Base-by-base conservation (phyloP, 1,140 invertebrate species). In the Sipha flava region DNA sequence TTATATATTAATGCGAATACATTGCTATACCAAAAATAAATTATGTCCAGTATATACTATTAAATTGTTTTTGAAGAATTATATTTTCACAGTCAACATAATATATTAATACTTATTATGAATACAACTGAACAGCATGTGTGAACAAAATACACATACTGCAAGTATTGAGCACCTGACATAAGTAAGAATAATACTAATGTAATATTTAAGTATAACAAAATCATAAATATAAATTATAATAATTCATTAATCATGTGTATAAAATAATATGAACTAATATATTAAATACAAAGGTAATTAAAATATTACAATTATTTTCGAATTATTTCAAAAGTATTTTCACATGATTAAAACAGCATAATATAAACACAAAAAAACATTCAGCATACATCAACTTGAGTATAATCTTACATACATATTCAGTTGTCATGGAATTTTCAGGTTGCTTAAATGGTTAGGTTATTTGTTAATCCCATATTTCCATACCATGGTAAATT, bases 141-240 rank as follows among this genome's bases (percentile, higher is more conserved):
- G 29, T 37, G 37, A 23, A 54, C 21, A 66, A 66, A 66, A 43
- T n/a, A 66, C 21, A 66, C 5, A 26, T 23, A 66, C 21, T 66
- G 64, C n/a, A 31, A 64, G n/a, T 66, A 66, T 43, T 66, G 64
- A 66, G 64, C 34, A 66, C 64, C 64, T 40, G 64, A 43, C 14
- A 23, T 66, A 12, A 54, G 21, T 66, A 26, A 40, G 26, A 43
- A 66, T 37, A 66, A 66, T 66, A 40, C 40, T 23, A 43, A 43
- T 43, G 9, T 43, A 43, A 66, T 43, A 66, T 62, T 18, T 26
- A 59, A 31, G 57, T 59, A 62, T 26, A 26, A 16, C 23, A 26
- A 57, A 29, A 57, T 57, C 7, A 57, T 29, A 34, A 40, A 23
- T 40, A 40, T 40, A 40, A 66, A 40, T 23, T 23, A 40, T 40